Evolutionary conservation across 2,888 invertebrate genomes (phyloP), one percentile per base, ranked within the genome.

Genomic region (Chloroclysta siterata): DNA sequence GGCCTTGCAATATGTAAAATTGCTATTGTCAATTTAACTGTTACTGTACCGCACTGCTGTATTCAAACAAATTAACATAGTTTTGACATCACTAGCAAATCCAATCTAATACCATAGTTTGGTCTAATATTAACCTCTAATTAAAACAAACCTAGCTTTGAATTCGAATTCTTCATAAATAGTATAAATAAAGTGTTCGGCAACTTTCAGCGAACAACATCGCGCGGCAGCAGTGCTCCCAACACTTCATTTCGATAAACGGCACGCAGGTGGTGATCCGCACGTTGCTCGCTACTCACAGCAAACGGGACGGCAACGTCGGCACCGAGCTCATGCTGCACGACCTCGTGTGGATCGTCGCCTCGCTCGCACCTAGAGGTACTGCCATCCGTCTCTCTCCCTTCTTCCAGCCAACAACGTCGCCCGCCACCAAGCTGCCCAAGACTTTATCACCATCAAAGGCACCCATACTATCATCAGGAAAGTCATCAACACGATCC

Each of bases 271-370:
- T 90, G 71, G 84, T 95, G 72, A 90, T 95, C 71, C 94, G 94
- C 78, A 87, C 93, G 63, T 78, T 95, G 74, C 83, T 93, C 65
- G 85, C 88, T 63, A 89, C 90, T 60, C 94, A 94, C 76, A 84
- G 87, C 78, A 90, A 91, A 75, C 93, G 94, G 59, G 94, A 93
- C 72, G 85, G 90, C 65, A 89, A 88, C 72, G 88, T 93, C 52
- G 83, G 88, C 75, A 89, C 84, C 68, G 94, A 95, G 77, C 81
- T 93, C 67, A 87, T 94, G 75, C 79, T 94, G 73, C 94, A 94
- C 74, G 95, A 95, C 82, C 88, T 94, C 71, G 85, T 95, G 65
- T 94, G 94, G 94, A 93, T 94, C 75, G 84, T 95, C 71, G 94
- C 94, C 79, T 93, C 94, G 73, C 85, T 95, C 68, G 90, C 94